Evolutionary conservation across 2,888 invertebrate genomes (phyloP), one percentile per base, ranked within the genome.

Genomic region (Ennomos quercinarius): DNA sequence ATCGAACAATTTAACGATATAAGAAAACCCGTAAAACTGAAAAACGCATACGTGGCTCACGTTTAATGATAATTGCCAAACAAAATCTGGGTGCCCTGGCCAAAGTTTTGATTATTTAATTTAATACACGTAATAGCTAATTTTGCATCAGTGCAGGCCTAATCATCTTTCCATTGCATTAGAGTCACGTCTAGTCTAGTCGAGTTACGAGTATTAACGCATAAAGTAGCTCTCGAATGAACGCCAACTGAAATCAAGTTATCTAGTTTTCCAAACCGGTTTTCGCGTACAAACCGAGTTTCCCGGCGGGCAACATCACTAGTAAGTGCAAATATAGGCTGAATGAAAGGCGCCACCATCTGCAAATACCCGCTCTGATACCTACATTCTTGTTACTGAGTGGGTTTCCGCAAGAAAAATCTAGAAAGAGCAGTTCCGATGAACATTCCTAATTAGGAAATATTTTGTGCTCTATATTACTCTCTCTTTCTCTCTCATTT

Each of bases 331-430:
- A 58, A 63, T 54, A 66, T 9, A 47, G 47, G 10, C 48, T 12
- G 53, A 49, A 45, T 37, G 44, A 36, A 40, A 42, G 63, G 59
- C 61, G 58, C 61, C 63, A 48, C 13, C 9, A 36, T 44, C 40
- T 51, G 35, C 55, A 51, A 60, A 59, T 45, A 39, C 47, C 27
- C 4, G 27, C 27, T 46, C 38, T 9, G n/a, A 57, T 58, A 47
- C 51, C 38, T 48, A 47, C 47, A 34, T 39, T 36, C 49, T 42
- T 27, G 50, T 12, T 42, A 54, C 60, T 67, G 60, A 67, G 67
- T 63, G 67, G 53, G 50, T 63, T 65, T 60, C 35, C 67, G 42
- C 65, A 63, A 54, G 43, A 59, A 55, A 59, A 57, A 43, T 51
- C 44, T 43, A 11, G 38, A 27, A 27, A 27, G 27, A 27, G 27